These are phyloP conservation scores for Prionailurus viverrinus DNA, from an alignment of 2,113 vertebrate species.

Conservation along the genomic window DNA sequence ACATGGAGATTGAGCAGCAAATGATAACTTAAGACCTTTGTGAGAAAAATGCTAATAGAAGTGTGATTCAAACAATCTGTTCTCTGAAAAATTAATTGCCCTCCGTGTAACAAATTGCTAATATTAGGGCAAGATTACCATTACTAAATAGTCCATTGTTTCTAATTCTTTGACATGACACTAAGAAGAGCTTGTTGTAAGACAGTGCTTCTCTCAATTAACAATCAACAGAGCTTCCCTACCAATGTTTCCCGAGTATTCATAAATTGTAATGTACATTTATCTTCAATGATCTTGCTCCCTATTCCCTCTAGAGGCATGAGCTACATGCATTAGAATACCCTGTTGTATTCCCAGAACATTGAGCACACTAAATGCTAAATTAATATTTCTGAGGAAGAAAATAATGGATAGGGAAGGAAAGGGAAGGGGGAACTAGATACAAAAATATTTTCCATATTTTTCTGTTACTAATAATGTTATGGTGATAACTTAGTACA, in stretches of 20 bases:
- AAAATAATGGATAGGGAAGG: not conserved
- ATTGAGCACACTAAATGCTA: not conserved
- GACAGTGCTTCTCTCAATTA: not conserved
- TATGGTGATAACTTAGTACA: not conserved
- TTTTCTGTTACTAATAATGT: not conserved
- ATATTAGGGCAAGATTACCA: not conserved
- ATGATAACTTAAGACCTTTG: not conserved
- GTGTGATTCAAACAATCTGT: not conserved
- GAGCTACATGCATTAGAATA: not conserved
- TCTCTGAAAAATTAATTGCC: not conserved
- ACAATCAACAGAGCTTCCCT: not conserved
- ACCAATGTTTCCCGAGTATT: not conserved
- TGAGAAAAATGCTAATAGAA: not conserved
- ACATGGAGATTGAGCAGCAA: not conserved
- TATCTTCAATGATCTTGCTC: not conserved
- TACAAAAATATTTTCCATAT: not conserved
- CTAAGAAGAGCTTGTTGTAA: not conserved
- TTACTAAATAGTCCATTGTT: not conserved
- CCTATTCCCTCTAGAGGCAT: not conserved
- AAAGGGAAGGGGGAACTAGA: not conserved
- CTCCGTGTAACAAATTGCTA: not conserved
- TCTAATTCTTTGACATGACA: conserved; percentile 1
- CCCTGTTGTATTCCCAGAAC: not conserved
- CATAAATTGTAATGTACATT: not conserved
- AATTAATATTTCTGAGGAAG: not conserved